phyloP scores from a whole-genome alignment of 2,888 invertebrate genomes.

The Daptonema setosum region DNA sequence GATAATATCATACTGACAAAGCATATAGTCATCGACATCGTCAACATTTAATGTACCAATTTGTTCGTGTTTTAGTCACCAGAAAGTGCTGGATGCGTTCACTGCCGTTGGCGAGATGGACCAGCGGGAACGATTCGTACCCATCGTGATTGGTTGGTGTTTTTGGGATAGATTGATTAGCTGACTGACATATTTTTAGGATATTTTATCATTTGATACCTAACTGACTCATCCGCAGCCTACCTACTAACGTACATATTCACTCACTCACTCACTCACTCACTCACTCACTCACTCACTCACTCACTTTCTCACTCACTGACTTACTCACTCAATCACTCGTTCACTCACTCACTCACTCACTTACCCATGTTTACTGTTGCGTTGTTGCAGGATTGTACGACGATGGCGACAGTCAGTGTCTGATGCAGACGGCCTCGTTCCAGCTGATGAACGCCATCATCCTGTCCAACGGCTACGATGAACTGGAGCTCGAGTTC shows the following conservation, averaged over 20 bases:
- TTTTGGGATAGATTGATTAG: no score
- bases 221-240: no score
- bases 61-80: constrained; percentile 37
- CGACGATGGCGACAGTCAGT: neutral
- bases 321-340: no score
- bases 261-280: no score
- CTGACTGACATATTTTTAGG: no score
- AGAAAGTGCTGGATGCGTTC: constrained; percentile 69
- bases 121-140: constrained; percentile 43
- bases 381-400: constrained; percentile 6
- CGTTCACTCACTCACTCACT: no score
- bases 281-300: no score
- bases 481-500: constrained; percentile 79
- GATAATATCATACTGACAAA: neutral
- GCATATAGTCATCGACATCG: neutral
- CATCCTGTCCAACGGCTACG: constrained; percentile 46
- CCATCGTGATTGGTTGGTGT: constrained; percentile 70
- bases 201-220: no score
- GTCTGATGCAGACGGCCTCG: constrained; percentile 47
- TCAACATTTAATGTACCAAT: neutral
- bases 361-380: constrained; percentile 44
- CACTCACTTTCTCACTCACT: no score
- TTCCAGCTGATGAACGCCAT: constrained; percentile 83
- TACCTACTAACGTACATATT: no score
- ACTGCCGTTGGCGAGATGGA: constrained; percentile 59